Conservation (phyloP, 2,113 vertebrate genomes). For the Poeciliopsis prolifica region DNA sequence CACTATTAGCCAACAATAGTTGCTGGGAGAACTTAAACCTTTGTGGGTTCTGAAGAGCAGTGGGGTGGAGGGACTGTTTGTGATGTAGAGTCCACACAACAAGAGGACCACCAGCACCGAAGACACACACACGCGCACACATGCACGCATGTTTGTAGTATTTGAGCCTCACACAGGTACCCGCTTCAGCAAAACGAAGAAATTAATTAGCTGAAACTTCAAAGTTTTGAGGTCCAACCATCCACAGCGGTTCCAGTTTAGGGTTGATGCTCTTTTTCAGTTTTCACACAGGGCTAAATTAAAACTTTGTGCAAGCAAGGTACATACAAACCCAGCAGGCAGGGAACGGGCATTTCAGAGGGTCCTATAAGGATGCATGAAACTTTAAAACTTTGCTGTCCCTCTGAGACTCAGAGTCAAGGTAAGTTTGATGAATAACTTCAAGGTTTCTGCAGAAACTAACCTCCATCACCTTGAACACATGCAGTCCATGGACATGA, state of each 20-base stretch:
- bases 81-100: slow-evolving; percentile 54
- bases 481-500: neutral
- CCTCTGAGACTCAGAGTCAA: neutral
- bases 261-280: neutral
- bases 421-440: neutral
- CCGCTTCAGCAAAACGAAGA: neutral
- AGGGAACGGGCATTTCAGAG: neutral
- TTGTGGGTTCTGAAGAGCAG: slow-evolving; percentile 45
- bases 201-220: neutral
- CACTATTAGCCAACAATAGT: slow-evolving; percentile 32
- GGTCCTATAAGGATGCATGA: neutral
- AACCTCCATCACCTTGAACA: neutral
- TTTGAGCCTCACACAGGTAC: neutral
- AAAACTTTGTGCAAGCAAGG: neutral
- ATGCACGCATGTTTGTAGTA: neutral
- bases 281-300: neutral
- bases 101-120: slow-evolving; percentile 64
- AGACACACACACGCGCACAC: slow-evolving; percentile 21
- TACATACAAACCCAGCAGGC: neutral
- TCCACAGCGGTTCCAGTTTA: neutral
- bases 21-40: slow-evolving; percentile 54
- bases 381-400: neutral
- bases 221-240: neutral
- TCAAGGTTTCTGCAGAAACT: neutral
- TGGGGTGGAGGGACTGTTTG: slow-evolving; percentile 36